Evolutionary conservation across 2,888 invertebrate genomes (phyloP).

Genomic region (Cephonodes hylas): DNA sequence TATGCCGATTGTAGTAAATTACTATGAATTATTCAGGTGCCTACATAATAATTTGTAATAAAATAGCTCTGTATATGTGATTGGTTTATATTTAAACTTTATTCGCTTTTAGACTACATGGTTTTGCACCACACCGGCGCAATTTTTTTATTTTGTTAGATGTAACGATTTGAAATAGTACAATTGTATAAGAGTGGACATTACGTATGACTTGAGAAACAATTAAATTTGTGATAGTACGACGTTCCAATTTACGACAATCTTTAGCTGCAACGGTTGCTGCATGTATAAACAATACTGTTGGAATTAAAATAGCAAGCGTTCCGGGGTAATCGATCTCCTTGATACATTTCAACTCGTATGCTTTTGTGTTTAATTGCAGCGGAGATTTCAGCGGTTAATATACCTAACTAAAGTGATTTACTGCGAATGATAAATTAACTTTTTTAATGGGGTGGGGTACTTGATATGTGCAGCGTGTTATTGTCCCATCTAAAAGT

Average conservation of each 20-base stretch:
- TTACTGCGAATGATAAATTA: too few relatives aligned
- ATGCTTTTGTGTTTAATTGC: neutral
- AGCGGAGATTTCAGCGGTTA: neutral
- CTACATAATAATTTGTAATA: too few relatives aligned
- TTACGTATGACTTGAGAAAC: slow-evolving; percentile 12
- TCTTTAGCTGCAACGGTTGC: neutral
- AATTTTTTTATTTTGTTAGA: neutral
- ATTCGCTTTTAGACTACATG: too few relatives aligned
- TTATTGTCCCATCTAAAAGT: too few relatives aligned
- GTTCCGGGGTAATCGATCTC: neutral
- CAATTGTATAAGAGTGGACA: neutral
- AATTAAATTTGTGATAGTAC: neutral
- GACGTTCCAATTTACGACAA: neutral
- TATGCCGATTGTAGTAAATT: too few relatives aligned
- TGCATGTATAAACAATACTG: neutral
- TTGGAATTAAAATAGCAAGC: neutral
- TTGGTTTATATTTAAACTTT: too few relatives aligned
- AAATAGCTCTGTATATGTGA: too few relatives aligned
- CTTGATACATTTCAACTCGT: neutral
- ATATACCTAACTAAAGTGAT: neutral
- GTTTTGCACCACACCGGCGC: neutral
- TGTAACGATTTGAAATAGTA: neutral
- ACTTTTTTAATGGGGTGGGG: too few relatives aligned
- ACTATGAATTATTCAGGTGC: too few relatives aligned
- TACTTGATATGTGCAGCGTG: too few relatives aligned